Evolutionary conservation across 2,888 invertebrate genomes (phyloP).

Genomic region (Panopea generosa): DNA sequence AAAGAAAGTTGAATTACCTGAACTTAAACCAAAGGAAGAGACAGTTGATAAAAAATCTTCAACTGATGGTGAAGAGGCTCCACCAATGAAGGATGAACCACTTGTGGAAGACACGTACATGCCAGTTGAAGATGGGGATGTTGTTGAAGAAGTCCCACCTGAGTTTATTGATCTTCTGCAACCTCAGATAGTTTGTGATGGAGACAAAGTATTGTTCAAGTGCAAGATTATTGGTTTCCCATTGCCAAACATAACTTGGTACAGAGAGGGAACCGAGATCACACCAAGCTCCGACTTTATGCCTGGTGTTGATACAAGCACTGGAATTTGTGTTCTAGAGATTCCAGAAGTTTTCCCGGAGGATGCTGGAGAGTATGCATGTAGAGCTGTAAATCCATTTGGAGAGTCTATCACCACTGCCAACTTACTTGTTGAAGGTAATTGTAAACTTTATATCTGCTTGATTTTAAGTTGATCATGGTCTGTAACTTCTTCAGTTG

Average conservation of each 20-base stretch:
- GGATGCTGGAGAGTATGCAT: slow-evolving; percentile 98
- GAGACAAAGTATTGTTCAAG: slow-evolving; percentile 75
- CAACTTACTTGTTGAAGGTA: slow-evolving; percentile 81
- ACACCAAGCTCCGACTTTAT: slow-evolving; percentile 76
- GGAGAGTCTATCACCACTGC: slow-evolving; percentile 95
- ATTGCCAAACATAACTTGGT: slow-evolving; percentile 80
- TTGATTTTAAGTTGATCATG: no score
- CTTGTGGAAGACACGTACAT: slow-evolving; percentile 64
- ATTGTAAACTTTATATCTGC: slow-evolving; percentile 42
- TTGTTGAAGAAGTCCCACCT: slow-evolving; percentile 75
- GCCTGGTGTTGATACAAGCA: slow-evolving; percentile 75
- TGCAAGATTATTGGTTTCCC: slow-evolving; percentile 81
- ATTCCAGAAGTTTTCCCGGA: slow-evolving; percentile 98
- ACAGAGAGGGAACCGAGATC: slow-evolving; percentile 75
- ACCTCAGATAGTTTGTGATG: slow-evolving; percentile 80
- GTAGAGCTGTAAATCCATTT: slow-evolving; percentile 96
- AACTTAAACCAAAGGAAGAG: slow-evolving; percentile 61
- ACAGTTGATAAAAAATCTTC: slow-evolving; percentile 58
- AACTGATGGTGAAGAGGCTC: slow-evolving; percentile 65
- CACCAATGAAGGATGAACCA: slow-evolving; percentile 62
- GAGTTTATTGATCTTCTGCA: slow-evolving; percentile 81
- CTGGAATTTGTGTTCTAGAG: slow-evolving; percentile 90
- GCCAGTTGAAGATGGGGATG: slow-evolving; percentile 69
- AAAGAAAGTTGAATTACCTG: slow-evolving; percentile 69
- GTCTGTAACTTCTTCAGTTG: no score